Percentiles rank a stretch among this genome's conserved stretches.
Evolutionary conservation across 2,888 invertebrate species (phyloP).

Genomic region (Pocota personata): DNA sequence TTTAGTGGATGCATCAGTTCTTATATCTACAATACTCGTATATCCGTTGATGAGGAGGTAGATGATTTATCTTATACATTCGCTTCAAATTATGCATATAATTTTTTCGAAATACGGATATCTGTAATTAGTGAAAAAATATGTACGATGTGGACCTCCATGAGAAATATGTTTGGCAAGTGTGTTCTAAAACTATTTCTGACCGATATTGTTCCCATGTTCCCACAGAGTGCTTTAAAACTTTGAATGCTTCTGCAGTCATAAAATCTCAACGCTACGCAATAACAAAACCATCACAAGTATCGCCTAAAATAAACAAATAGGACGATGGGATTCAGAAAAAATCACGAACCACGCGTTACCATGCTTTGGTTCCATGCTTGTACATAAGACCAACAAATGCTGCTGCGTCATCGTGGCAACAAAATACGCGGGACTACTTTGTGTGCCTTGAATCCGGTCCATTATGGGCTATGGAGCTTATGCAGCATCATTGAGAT

Average conservation of each 20-base stretch:
- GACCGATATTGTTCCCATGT: neutral
- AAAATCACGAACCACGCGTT: constrained; percentile 45
- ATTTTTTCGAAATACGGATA: too few relatives aligned
- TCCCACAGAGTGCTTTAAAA: constrained; percentile 1
- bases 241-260: constrained; percentile 13
- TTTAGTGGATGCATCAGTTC: neutral
- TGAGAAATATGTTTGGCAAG: too few relatives aligned
- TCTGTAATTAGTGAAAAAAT: too few relatives aligned
- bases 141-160: neutral
- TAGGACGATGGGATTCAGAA: constrained; percentile 28
- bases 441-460: neutral
- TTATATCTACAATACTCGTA: neutral
- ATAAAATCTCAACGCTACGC: constrained; percentile 8
- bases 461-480: constrained; percentile 38
- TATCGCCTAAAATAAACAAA: constrained; percentile 56
- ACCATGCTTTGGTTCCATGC: constrained; percentile 6
- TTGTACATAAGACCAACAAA: neutral
- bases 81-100: too few relatives aligned
- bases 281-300: constrained; percentile 22
- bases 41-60: neutral
- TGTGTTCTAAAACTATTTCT: neutral
- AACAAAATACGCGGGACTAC: neutral
- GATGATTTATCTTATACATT: too few relatives aligned
- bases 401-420: neutral
- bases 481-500: constrained; percentile 41